Base-by-base conservation (phyloP, 2,888 invertebrate genomes). In the Leptinotarsa juncta region DNA sequence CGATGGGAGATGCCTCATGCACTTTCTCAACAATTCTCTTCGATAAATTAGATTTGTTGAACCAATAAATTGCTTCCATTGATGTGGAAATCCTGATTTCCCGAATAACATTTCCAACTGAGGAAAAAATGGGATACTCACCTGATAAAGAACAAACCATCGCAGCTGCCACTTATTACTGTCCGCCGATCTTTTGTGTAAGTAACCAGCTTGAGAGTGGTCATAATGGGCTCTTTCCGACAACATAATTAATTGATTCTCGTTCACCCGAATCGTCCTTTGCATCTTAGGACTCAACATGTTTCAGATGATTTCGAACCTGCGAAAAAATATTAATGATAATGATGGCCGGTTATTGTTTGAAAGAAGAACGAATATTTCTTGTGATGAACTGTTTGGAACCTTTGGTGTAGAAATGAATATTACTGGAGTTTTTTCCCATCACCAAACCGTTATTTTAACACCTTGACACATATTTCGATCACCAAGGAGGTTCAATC, bases 221-320 rank as follows among this genome's bases (percentile, higher is more conserved):
- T 97, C 96, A 85, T 93, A 93, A 84, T 94, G 93, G n/a, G 96
- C 96, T 80, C 95, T 91, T 82, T 95, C 94, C 0, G 96, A 95
- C 79, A 97, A 90, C 89, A 95, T 94, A 76, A 95, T 89, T 77
- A 97, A 90, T 88, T 96, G 96, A 53, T 92, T 92, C 84, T 97
- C 97, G 88, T 96, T 96, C 80, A 96, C 93, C 75, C 96, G 91
- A 78, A 96, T 91, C 72, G 93, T 92, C 80, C 96, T 92, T 90
- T 96, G 96, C 92, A 96, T 96, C 88, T 94, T 95, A 42, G 95
- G 94, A 85, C 94, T 94, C 84, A 94, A 89, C 94, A 94, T 94
- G 32, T 15, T 74, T 69, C 66, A 65, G 70, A 68, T 72, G 42
- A 42, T 55, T 65, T 70, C 15, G 48, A 60, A 67, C 68, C 75